Conservation (phyloP, 2,888 invertebrate genomes). For the Aphrophora alni region DNA sequence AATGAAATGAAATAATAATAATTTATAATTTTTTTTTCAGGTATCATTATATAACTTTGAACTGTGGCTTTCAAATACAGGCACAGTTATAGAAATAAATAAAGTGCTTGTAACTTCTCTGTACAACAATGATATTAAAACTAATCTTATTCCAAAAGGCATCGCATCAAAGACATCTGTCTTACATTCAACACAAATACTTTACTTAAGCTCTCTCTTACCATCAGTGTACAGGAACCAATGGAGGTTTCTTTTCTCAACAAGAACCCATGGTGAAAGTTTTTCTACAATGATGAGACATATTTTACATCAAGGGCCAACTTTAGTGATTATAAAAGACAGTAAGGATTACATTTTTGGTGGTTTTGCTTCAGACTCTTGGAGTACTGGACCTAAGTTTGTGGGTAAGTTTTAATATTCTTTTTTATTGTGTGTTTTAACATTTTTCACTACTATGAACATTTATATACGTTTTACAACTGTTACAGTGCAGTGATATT, state of each 20-base stretch:
- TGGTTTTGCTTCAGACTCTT: slow-evolving; percentile 82
- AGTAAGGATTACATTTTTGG: slow-evolving; percentile 85
- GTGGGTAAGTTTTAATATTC: slow-evolving; percentile 63
- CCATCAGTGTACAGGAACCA: slow-evolving; percentile 76
- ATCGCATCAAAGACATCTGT: background rate
- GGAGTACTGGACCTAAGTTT: slow-evolving; percentile 80
- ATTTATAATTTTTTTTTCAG: too few relatives aligned
- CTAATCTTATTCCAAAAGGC: background rate
- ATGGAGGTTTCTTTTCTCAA: slow-evolving; percentile 89
- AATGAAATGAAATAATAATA: too few relatives aligned
- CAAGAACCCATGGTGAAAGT: slow-evolving; percentile 87
- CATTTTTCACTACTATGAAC: too few relatives aligned
- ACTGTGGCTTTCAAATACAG: slow-evolving; percentile 24
- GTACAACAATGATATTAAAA: slow-evolving; percentile 25
- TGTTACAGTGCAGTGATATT: too few relatives aligned
- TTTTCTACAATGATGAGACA: slow-evolving; percentile 75
- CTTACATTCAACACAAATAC: slow-evolving; percentile 15
- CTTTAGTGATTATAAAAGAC: slow-evolving; percentile 83
- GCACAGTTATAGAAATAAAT: slow-evolving; percentile 19
- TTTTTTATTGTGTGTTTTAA: background rate
- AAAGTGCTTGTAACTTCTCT: slow-evolving; percentile 16
- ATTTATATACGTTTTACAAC: too few relatives aligned
- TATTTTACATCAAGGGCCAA: slow-evolving; percentile 80
- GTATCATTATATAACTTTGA: slow-evolving; percentile 13
- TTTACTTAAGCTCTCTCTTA: slow-evolving; percentile 55